Evolutionary conservation across 2,888 invertebrate species (phyloP).

Genomic region (Epistrophe grossulariae): DNA sequence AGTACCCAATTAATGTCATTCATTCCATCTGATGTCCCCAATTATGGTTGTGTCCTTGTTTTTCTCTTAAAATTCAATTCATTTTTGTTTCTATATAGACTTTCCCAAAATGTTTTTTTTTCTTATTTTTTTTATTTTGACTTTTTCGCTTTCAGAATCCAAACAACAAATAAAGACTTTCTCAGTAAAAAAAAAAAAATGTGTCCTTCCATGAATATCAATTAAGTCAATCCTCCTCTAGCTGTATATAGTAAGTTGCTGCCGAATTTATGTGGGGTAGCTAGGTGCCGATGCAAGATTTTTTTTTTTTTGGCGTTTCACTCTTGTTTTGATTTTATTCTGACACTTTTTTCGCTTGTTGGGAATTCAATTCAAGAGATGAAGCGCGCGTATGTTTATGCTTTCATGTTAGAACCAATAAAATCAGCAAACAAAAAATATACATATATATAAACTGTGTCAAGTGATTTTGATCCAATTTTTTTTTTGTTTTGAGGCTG

Average conservation of each 20-base stretch:
- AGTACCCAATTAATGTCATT: conserved; percentile 21
- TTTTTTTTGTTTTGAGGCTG: not conserved
- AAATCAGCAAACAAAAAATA: conserved; percentile 18
- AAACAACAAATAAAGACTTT: conserved; percentile 46
- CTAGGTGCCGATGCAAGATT: conserved; percentile 24
- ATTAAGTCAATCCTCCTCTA: conserved; percentile 21
- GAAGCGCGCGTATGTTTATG: conserved; percentile 19
- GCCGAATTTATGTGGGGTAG: conserved; percentile 45
- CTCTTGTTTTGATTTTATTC: conserved; percentile 48
- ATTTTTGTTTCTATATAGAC: conserved; percentile 65
- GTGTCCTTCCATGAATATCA: conserved; percentile 46
- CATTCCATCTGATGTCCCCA: conserved; percentile 38
- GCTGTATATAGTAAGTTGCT: not conserved
- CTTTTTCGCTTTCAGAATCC: conserved; percentile 46
- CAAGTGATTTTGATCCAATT: conserved; percentile 66
- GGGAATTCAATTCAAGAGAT: conserved; percentile 32
- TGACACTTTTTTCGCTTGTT: conserved; percentile 41
- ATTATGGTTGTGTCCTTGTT: conserved; percentile 58
- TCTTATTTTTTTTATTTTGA: conserved; percentile 1
- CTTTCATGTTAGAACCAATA: conserved; percentile 42
- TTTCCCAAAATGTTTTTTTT: conserved; percentile 16
- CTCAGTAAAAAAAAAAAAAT: conserved; percentile 22
- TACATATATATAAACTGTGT: conserved; percentile 40
- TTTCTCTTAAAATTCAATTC: conserved; percentile 58
- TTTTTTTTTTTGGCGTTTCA: not conserved